phyloP scores from a whole-genome alignment of 1,140 invertebrate genomes.

The Apis laboriosa region DNA sequence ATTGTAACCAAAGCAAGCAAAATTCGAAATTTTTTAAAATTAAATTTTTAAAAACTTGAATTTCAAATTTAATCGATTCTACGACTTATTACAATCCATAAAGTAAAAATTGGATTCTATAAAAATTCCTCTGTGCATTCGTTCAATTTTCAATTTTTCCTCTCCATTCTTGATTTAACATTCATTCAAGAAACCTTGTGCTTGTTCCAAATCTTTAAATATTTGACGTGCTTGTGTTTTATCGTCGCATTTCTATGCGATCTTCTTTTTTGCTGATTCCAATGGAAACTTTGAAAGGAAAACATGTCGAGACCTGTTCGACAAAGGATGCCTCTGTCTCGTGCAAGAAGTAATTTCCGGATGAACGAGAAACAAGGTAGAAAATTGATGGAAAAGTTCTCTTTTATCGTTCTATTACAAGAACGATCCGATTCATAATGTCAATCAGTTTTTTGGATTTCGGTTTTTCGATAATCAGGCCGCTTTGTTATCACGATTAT shows the following conservation, averaged over 20 bases:
- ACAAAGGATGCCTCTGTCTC: neutral
- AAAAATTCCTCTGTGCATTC: neutral
- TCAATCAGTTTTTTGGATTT: no score
- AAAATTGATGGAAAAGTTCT: neutral
- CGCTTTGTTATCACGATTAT: neutral
- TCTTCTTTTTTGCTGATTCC: neutral
- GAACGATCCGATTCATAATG: neutral
- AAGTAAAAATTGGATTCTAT: neutral
- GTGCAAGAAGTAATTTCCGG: conserved; percentile 26
- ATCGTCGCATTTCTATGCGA: neutral
- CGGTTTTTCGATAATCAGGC: neutral
- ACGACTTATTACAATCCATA: neutral
- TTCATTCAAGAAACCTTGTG: neutral
- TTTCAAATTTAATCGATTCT: neutral
- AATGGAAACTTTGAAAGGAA: neutral
- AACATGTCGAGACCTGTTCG: neutral
- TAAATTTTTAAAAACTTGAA: neutral
- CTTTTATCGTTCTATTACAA: neutral
- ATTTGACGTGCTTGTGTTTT: neutral
- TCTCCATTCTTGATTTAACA: neutral
- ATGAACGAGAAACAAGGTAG: neutral
- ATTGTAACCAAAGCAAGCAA: no score
- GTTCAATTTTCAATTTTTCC: neutral
- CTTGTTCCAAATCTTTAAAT: conserved; percentile 3
- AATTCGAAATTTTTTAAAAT: neutral